Percentiles rank a stretch among this genome's conserved stretches.
Conservation (phyloP, 2,888 invertebrate genomes). For the Melolontha melolontha region DNA sequence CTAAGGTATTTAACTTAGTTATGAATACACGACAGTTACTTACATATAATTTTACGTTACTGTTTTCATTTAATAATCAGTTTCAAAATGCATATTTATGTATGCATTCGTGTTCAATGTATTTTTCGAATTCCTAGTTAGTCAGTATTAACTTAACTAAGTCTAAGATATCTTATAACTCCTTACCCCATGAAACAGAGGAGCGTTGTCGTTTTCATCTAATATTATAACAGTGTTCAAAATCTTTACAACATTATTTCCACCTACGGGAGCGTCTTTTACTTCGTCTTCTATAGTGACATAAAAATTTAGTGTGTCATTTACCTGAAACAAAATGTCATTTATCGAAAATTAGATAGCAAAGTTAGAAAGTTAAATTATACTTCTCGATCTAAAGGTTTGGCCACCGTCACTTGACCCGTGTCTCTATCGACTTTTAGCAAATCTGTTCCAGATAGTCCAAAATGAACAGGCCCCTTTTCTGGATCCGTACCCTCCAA, state of each 20-base stretch:
- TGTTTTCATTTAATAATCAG: too few relatives aligned
- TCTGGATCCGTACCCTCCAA: slow-evolving; percentile 87
- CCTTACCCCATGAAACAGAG: slow-evolving; percentile 81
- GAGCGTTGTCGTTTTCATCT: slow-evolving; percentile 91
- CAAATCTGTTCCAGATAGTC: slow-evolving; percentile 84
- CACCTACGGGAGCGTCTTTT: slow-evolving; percentile 69
- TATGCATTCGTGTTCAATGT: too few relatives aligned
- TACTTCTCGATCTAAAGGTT: slow-evolving; percentile 87
- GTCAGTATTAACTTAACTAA: too few relatives aligned
- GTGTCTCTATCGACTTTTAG: slow-evolving; percentile 81
- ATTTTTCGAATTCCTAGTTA: too few relatives aligned
- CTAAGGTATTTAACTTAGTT: too few relatives aligned
- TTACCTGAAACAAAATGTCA: slow-evolving; percentile 69
- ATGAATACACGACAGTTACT: too few relatives aligned
- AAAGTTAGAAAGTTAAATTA: slow-evolving; percentile 9
- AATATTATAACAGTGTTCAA: slow-evolving; percentile 86
- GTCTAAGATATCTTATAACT: neutral
- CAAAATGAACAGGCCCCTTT: slow-evolving; percentile 77
- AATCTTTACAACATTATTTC: slow-evolving; percentile 78
- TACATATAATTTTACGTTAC: too few relatives aligned
- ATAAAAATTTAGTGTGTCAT: slow-evolving; percentile 82
- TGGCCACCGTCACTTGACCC: slow-evolving; percentile 83
- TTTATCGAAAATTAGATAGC: neutral
- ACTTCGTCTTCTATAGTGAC: slow-evolving; percentile 86
- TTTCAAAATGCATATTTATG: too few relatives aligned